Evolutionary conservation across 2,888 invertebrate genomes (phyloP), one percentile per base, ranked within the genome.

Genomic region (Philaethria dido): DNA sequence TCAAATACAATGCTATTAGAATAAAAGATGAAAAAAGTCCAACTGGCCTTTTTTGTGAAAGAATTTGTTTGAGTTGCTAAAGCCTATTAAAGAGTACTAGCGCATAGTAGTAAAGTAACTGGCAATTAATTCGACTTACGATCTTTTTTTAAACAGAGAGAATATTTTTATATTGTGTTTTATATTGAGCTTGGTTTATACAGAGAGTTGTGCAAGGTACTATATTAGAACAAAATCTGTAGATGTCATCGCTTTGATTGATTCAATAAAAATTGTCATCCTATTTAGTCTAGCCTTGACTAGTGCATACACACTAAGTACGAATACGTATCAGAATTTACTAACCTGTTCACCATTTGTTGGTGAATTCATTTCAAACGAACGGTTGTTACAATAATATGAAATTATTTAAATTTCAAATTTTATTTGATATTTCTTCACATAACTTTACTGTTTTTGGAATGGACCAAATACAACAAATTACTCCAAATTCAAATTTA

Each of bases 251-350:
- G 16, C 25, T 60, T 44, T 50, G 29, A 65, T 65, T 65, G 64
- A 42, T 48, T n/a, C 44, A 65, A 65, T 65, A 33, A 45, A 64
- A 59, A 65, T 50, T 18, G n/a, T 59, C 48, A 13, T 42, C 33
- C 47, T 20, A 55, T 42, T 54, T 65, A 16, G 54, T 29, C 64
- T 42, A 68, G 36, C 70, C 68, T 68, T 70, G 70, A 52, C 48
- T 42, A 48, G 52, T 47, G 36, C 63, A 66, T 61, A 60, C 33
- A 55, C 25, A 60, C 44, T 44, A 8, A 14, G 14, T 36, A 22
- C 20, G 2, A 25, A 11, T 57, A n/a, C n/a, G 39, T n/a, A 39
- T 57, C 36, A 57, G 36, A 20, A 22, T n/a, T 57, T 39, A 54
- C 5, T 22, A 20, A 57, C 39, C 6, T 14, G 33, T 33, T 33